Evolutionary conservation across 2,113 vertebrate species (phyloP), one percentile per base, ranked within the genome.

Genomic region (Misgurnus anguillicaudatus): DNA sequence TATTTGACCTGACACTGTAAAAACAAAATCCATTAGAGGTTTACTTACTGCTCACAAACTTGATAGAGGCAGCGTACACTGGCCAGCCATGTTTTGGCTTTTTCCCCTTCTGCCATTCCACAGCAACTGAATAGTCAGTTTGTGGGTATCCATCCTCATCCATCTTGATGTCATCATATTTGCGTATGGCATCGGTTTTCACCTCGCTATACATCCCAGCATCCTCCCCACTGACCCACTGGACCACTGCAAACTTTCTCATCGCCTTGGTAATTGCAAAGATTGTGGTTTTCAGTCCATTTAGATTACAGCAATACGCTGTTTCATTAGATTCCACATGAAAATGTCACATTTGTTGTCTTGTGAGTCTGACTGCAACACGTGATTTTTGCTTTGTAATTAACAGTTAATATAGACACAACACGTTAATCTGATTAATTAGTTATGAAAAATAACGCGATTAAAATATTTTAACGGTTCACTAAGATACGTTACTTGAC

Each of bases 11-110:
- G 62, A 64, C 36, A 64, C 16, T n/a, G 62, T 64, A 41, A n/a
- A 64, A 63, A 17, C 55, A 58, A 36, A 63, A 39, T 13, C 3
- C 62, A 64, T 64, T 64, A 41, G 3, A 16, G 6, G 3, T 11
- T 9, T 71, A 24, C 77, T 79, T 70, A 71, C 77, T 58, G 64
- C 66, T 70, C 48, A 71, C 77, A 70, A 71, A 71, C 13, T 69
- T 70, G 57, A 79, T 45, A 36, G 39, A 69, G 66, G 64, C 77
- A n/a, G 14, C 51, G 66, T 71, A 62, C 64, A 60, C 64, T 60
- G 66, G 55, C 57, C 77, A 63, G 38, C 77, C 66, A 47, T 61
- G 51, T 79, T 61, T 61, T 36, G 65, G 24, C 58, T 61, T 78
- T 45, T 51, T 79, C 21, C 66, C 66, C 42, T 71, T 57, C 6